phyloP scores from a whole-genome alignment of 2,113 vertebrate genomes.

The Cottus gobio region DNA sequence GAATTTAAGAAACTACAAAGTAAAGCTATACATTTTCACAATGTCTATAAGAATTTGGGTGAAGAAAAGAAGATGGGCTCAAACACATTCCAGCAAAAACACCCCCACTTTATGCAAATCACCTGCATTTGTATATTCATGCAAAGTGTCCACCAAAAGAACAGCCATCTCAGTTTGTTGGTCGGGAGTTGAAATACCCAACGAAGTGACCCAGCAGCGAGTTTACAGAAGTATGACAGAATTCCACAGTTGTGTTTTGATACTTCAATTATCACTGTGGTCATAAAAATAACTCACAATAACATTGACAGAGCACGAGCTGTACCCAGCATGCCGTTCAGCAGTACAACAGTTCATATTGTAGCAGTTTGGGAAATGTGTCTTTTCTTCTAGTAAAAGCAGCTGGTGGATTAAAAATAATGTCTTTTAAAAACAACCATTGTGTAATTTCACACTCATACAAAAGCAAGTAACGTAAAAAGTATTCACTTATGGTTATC shows the following conservation, averaged over 20 bases:
- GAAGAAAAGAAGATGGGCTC: not conserved
- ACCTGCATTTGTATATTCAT: not conserved
- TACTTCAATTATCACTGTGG: not conserved
- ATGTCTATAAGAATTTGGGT: not conserved
- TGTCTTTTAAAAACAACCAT: too few relatives aligned
- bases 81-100: not conserved
- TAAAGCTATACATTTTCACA: not conserved
- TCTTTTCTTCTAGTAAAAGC: too few relatives aligned
- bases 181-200: not conserved
- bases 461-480: too few relatives aligned
- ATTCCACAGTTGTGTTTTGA: not conserved
- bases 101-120: not conserved
- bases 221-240: not conserved
- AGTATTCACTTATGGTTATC: too few relatives aligned
- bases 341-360: too few relatives aligned
- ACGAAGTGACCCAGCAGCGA: not conserved
- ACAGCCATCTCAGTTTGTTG: not conserved
- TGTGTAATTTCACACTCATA: too few relatives aligned
- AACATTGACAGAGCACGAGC: not conserved
- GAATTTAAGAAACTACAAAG: not conserved
- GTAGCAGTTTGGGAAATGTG: too few relatives aligned
- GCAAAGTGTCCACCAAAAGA: not conserved
- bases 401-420: too few relatives aligned
- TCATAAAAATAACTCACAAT: not conserved
- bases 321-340: too few relatives aligned